phyloP scores from a whole-genome alignment of 2,113 vertebrate species.

The Puffinus mauretanicus region DNA sequence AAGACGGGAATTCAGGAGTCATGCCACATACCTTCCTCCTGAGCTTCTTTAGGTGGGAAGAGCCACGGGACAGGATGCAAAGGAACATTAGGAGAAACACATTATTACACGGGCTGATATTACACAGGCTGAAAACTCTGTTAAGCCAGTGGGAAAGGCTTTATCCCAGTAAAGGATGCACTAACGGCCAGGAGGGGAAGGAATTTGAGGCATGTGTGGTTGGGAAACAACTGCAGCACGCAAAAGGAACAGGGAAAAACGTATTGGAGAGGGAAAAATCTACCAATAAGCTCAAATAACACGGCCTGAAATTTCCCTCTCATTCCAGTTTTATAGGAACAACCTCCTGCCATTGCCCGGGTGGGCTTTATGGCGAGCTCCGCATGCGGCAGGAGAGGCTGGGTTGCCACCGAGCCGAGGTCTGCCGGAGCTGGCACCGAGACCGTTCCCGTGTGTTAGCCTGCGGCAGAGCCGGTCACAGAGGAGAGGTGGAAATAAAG shows the following conservation, averaged over 20 bases:
- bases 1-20: not conserved
- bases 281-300: not conserved
- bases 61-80: not conserved
- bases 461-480: accelerated
- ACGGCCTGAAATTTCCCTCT: not conserved
- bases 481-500: not conserved
- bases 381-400: not conserved
- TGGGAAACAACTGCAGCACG: not conserved
- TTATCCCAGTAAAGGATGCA: not conserved
- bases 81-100: not conserved
- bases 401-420: accelerated
- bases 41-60: constrained; percentile 63
- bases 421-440: accelerated
- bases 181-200: not conserved
- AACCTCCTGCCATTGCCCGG: not conserved
- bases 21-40: constrained; percentile 82
- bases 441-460: not conserved
- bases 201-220: accelerated
- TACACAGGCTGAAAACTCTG: not conserved
- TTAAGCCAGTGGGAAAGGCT: not conserved
- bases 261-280: not conserved
- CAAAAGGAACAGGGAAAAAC: not conserved
- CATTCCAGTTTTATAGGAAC: not conserved
- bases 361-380: not conserved
- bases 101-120: not conserved